Percentiles rank a stretch among this genome's conserved stretches.
These are phyloP conservation scores for Microplitis demolitor DNA, from an alignment of 1,140 invertebrate genomes.

Conservation along the genomic window DNA sequence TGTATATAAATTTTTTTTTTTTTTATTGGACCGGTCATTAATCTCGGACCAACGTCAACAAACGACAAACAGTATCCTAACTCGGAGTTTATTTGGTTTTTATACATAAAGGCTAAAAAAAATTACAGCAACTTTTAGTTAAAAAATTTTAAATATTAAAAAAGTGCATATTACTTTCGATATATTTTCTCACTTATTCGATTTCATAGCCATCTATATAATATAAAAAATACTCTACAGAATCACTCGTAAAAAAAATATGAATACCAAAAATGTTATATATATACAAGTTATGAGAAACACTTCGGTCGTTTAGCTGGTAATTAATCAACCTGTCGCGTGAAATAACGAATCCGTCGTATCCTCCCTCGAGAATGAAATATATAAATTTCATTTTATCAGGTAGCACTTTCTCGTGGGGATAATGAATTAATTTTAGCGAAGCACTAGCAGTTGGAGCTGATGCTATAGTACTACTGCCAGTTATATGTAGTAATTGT, in stretches of 20 bases:
- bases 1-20: no score
- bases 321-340: constrained; percentile 25
- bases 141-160: no score
- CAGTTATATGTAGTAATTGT: no score
- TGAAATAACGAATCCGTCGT: constrained; percentile 23
- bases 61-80: no score
- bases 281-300: constrained; percentile 12
- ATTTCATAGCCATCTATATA: background rate
- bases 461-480: no score
- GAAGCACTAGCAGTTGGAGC: background rate
- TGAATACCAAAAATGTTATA: background rate
- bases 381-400: constrained; percentile 33
- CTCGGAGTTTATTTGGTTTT: no score
- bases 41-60: no score
- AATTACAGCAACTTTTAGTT: no score
- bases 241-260: background rate
- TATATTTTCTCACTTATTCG: no score
- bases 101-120: no score
- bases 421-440: constrained; percentile 31
- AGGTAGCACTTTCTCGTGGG: constrained; percentile 32
- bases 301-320: constrained; percentile 25
- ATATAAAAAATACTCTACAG: background rate
- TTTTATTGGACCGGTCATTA: no score
- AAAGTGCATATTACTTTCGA: no score
- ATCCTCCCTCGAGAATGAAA: constrained; percentile 9